Evolutionary conservation across 2,888 invertebrate species (phyloP), one percentile per base, ranked within the genome.

Genomic region (Hyppa rectilinea): DNA sequence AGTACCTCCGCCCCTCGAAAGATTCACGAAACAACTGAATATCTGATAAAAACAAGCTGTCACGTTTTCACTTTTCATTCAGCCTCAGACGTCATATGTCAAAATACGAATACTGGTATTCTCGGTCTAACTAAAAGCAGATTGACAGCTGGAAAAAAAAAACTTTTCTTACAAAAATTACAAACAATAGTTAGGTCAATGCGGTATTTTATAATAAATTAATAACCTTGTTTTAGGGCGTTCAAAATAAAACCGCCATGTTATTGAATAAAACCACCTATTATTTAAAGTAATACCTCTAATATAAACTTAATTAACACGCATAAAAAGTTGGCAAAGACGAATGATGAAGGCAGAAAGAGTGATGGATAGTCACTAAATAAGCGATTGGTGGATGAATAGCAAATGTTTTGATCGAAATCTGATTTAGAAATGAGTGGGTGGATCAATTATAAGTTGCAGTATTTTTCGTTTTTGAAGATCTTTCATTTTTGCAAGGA

Each of bases 1-100:
- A 53, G 56, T 67, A 80, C 77, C 65, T 52, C 82, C 69, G 14
- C 78, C 67, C 45, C 23, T 34, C 66, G 0, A 63, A 50, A 59
- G 53, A 61, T 61, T 75, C 74, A 61, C 65, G 69, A 78, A 78
- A 71, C 69, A 78, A 84, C 84, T 84, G 69, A 78, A 71, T 67
- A 78, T 85, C 84, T 84, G 69, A 59, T 69, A 64, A 71, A 67
- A 69, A 69, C 63, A 70, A 59, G 23, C 68, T 80, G 75, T 82
- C 67, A 74, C 67, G 56, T 74, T 75, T 82, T 71, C 29, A 45
- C 50, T 74, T 75, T 82, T 71, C 29, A 45, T 53, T 73, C 55
- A 26, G 23, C 14, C 50, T 50, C 31, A 78, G 14, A 38, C 71
- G 75, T 65, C 71, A 65, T 45, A 4, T 76, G 81, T 75, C 80